Conservation (phyloP, 2,797 vertebrate species). For the Eulemur mongoz region DNA sequence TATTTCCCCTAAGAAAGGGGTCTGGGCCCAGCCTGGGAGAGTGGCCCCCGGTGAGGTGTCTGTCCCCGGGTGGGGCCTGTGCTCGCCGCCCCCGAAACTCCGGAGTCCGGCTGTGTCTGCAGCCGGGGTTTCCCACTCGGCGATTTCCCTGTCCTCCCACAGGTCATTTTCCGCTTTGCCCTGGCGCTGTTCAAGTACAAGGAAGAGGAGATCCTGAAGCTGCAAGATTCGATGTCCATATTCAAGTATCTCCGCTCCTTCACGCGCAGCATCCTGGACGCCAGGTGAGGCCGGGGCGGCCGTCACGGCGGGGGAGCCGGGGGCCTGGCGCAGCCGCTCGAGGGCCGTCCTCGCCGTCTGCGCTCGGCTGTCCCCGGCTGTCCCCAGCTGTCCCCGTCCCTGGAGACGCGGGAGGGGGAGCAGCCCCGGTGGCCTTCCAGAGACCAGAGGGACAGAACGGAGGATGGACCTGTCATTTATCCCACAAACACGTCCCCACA, state of each 20-base stretch:
- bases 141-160: neutral
- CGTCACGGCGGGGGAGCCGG: conserved; percentile 3
- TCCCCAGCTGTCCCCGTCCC: no score
- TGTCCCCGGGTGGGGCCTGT: neutral
- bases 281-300: conserved; percentile 86
- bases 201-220: conserved; percentile 96
- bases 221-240: conserved; percentile 94
- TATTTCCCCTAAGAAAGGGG: neutral
- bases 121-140: neutral
- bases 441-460: no score
- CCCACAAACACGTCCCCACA: neutral
- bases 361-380: neutral
- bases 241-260: conserved; percentile 98
- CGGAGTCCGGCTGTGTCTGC: neutral
- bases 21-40: neutral
- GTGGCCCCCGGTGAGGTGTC: neutral
- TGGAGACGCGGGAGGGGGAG: neutral
- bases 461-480: neutral
- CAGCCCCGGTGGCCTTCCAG: neutral
- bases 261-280: conserved; percentile 94
- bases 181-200: conserved; percentile 97
- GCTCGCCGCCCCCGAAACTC: no score
- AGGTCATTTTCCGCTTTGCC: conserved; percentile 98
- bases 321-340: rapidly evolving
- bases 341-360: neutral